Percentiles rank a stretch among this genome's conserved stretches.
These are phyloP conservation scores for Galbula dea DNA, from an alignment of 2,113 vertebrate genomes.

Conservation along the genomic window DNA sequence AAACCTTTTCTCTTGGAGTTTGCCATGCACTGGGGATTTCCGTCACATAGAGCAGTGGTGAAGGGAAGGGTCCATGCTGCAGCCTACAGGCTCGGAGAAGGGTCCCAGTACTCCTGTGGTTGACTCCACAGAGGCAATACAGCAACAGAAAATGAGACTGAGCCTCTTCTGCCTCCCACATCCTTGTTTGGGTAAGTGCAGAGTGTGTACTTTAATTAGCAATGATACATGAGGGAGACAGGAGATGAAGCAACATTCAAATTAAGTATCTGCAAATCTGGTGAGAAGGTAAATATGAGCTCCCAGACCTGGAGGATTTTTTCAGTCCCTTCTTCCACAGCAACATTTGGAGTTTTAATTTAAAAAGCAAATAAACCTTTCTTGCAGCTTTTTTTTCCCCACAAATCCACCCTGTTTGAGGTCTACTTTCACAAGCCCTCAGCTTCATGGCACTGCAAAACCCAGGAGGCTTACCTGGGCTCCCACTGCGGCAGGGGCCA, in stretches of 20 bases:
- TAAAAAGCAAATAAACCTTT: neutral
- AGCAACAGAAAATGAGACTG: neutral
- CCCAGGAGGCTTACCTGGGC: neutral
- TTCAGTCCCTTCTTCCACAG: neutral
- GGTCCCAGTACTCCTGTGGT: neutral
- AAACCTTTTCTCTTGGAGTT: neutral
- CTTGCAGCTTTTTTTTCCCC: neutral
- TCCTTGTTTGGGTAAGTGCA: neutral
- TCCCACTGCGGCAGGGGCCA: neutral
- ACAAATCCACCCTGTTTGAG: neutral
- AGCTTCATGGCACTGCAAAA: neutral
- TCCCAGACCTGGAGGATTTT: neutral
- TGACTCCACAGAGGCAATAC: neutral
- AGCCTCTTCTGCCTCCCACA: slow-evolving; percentile 29
- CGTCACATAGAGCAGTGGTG: neutral
- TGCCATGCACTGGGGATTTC: neutral
- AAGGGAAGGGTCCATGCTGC: neutral
- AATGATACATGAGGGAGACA: slow-evolving; percentile 28
- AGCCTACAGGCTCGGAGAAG: neutral
- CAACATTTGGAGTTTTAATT: neutral
- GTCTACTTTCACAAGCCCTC: neutral
- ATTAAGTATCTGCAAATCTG: slow-evolving; percentile 40
- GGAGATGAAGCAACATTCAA: slow-evolving; percentile 33
- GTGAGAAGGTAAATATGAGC: slow-evolving; percentile 12
- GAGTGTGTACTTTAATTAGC: slow-evolving; percentile 47